Base-by-base conservation (phyloP, 2,797 vertebrate species). In the Sebastes hubbsi region DNA sequence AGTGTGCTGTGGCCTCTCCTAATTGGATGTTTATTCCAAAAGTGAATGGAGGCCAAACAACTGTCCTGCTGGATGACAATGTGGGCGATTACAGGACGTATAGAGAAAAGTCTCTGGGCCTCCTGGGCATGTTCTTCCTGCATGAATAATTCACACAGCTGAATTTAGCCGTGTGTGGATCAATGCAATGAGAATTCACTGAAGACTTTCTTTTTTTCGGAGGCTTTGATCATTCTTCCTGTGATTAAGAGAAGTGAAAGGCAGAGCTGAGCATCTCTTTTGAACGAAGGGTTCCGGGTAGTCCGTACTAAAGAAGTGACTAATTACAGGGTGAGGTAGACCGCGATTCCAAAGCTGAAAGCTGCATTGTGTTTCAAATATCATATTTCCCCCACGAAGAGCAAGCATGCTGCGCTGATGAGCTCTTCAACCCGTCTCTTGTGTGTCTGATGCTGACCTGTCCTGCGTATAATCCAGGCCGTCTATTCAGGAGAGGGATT, bases 61-160 rank as follows among this genome's bases (percentile, higher is more conserved):
- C 83, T 82, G 79, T 86, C 79, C 72, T 77, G 49, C 80, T 76
- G 75, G 72, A 80, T 87, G 61, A 49, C 77, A 69, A 3, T 71
- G 65, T 77, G 67, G 42, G 32, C 22, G 61, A 72, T 42, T 49
- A 13, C 61, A 62, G 77, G 77, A 87, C 36, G 3, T 71, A 71
- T 27, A 66, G 49, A 64, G 82, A 91, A 73, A 75, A 25, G 65
- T 66, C 66, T 72, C 27, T 12, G 75, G 75, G 70, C 74, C 88
- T 90, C 83, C 32, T 38, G 75, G 75, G 86, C 85, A 75, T 90
- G 82, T 91, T 88, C 82, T 72, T 79, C 67, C 74, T 65, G 62
- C 81, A 94, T 95, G 85, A 96, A 95, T 96, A 94, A 95, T 95
- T 95, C 80, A 95, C 71, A 4, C 79, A 46, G 80, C 90, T 91